phyloP scores from a whole-genome alignment of 2,888 invertebrate species.

The Ennomos fuscantarius region DNA sequence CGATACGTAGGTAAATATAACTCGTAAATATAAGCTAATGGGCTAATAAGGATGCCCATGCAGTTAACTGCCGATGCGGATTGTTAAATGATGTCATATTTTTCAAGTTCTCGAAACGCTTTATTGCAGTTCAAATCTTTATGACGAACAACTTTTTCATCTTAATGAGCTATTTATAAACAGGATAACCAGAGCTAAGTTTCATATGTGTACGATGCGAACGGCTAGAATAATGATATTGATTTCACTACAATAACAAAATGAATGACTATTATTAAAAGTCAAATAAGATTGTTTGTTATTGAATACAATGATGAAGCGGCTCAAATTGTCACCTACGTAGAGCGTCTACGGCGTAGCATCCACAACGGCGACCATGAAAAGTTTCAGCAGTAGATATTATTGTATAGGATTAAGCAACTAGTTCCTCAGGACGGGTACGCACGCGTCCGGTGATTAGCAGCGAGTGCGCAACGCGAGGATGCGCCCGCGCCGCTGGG shows the following conservation, averaged over 20 bases:
- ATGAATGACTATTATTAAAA: conserved; percentile 14
- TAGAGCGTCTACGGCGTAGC: conserved; percentile 38
- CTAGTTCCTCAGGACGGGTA: conserved; percentile 51
- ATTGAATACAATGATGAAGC: no score
- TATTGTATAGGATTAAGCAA: conserved; percentile 65
- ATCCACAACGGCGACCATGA: conserved; percentile 38
- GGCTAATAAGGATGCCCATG: conserved; percentile 48
- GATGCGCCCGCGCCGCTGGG: conserved; percentile 64
- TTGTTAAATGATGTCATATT: conserved; percentile 41
- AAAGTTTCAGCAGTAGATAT: conserved; percentile 53
- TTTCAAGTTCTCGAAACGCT: conserved; percentile 28
- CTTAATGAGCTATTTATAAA: conserved; percentile 24
- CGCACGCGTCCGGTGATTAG: conserved; percentile 80
- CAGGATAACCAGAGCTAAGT: conserved; percentile 14
- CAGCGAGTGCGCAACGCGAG: conserved; percentile 74
- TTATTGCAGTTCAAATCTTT: conserved; percentile 29
- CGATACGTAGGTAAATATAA: conserved; percentile 38
- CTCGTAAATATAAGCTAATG: conserved; percentile 45
- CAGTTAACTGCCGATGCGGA: conserved; percentile 43
- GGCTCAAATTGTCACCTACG: conserved; percentile 14
- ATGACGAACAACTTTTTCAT: conserved; percentile 20
- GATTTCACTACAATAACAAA: conserved; percentile 5
- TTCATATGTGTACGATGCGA: conserved; percentile 14
- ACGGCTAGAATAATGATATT: conserved; percentile 9
- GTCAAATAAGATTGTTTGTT: no score